These are phyloP conservation scores for Rhincodon typus DNA, from an alignment of 2,797 vertebrate genomes.

Conservation along the genomic window DNA sequence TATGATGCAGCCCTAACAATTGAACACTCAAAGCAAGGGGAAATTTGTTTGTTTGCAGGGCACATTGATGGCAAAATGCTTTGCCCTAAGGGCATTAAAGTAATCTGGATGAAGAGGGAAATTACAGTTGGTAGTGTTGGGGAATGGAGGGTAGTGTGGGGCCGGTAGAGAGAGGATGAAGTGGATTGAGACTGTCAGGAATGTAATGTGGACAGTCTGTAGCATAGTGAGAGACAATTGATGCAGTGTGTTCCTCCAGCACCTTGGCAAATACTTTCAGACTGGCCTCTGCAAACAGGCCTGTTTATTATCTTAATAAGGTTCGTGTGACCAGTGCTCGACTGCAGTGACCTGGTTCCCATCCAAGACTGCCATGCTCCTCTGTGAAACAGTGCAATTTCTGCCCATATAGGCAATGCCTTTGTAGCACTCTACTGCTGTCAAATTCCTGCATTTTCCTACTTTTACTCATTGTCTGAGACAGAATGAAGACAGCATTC, in stretches of 20 bases:
- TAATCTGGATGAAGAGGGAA: neutral
- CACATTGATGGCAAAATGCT: no score
- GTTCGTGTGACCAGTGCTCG: slow-evolving; percentile 23
- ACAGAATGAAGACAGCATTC: slow-evolving; percentile 5
- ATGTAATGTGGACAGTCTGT: no score
- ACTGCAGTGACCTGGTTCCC: slow-evolving; percentile 27
- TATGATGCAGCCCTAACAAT: neutral
- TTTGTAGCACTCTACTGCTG: neutral
- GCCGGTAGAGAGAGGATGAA: no score
- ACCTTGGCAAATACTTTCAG: slow-evolving; percentile 8
- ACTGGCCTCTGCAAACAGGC: slow-evolving; percentile 8
- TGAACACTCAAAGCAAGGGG: neutral
- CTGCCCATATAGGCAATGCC: neutral
- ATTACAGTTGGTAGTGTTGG: neutral
- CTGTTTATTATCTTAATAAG: slow-evolving; percentile 35
- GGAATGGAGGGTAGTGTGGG: neutral
- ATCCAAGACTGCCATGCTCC: slow-evolving; percentile 29
- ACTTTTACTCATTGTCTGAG: slow-evolving; percentile 5
- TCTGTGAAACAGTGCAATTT: slow-evolving; percentile 28
- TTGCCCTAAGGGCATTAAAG: neutral
- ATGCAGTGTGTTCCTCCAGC: slow-evolving; percentile 11
- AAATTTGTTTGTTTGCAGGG: neutral
- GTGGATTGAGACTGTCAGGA: neutral
- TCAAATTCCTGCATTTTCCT: neutral
- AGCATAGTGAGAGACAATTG: slow-evolving; percentile 1